Base-by-base conservation (phyloP, 1,140 invertebrate genomes). In the Anastatus disparis region DNA sequence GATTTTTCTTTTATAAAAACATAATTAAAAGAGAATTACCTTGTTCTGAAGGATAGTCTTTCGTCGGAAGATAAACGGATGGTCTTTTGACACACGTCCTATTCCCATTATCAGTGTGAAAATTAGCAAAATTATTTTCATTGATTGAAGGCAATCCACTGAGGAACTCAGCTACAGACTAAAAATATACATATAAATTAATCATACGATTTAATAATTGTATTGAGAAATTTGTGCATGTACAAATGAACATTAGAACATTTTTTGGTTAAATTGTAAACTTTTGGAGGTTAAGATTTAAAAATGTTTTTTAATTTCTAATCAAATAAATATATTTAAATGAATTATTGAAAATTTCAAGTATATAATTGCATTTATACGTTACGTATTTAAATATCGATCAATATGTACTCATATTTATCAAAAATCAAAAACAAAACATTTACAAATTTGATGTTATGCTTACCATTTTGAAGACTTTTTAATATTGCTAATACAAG, bases 121-220 rank as follows among this genome's bases (percentile, higher is more conserved):
- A 95, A 80, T 93, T 90, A 20, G 94, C 91, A 82, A 97, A 97
- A 81, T 97, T 97, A 73, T 91, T 92, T 81, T 96, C 93, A 86
- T 97, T 91, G 77, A 95, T 94, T 2, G 93, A 95, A 42, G 95
- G 95, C 56, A 97, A 87, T 70, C 94, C 95, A 84, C 96, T 95
- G 48, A 97, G 85, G 85, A 97, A 97, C 79, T 97, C 94, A 66
- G 91, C 92, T 71, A 93, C 91, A 73, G 92, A 92, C 91, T 93
- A 83, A 46, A 87, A 87, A 78, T 13, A 79, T 27, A 74, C 74
- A 55, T 42, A 42, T 22, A 40, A 0, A 40, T n/a, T 50, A 4
- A 35, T 35, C 31, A 35, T 10, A 35, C 10, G 31, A n/a, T n/a
- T n/a, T n/a, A n/a, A n/a, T n/a, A n/a, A n/a, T n/a, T n/a, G n/a